Evolutionary conservation across 2,797 vertebrate species (phyloP).

Genomic region (Cichlasoma orientale): DNA sequence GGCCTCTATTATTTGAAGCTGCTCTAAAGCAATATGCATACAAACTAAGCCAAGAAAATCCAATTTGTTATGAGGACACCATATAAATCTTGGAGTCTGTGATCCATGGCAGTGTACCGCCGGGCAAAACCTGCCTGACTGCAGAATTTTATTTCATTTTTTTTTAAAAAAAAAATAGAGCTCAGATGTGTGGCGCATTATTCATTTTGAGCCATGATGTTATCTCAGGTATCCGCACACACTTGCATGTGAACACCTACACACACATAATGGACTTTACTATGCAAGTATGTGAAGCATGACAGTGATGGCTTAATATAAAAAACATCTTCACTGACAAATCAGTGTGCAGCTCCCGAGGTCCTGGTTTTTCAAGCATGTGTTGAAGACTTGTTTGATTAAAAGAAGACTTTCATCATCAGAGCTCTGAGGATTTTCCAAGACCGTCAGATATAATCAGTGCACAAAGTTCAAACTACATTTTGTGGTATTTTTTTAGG

Average conservation of each 20-base stretch:
- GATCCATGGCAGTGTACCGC: conserved; percentile 52
- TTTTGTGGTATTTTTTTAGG: neutral
- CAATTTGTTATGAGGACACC: conserved; percentile 68
- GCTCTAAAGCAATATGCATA: conserved; percentile 68
- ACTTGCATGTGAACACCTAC: neutral
- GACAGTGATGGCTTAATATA: neutral
- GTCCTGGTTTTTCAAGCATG: neutral
- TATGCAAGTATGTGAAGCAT: neutral
- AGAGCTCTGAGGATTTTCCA: neutral
- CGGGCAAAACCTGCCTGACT: conserved; percentile 37
- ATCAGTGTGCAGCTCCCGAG: neutral
- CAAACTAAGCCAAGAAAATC: conserved; percentile 70
- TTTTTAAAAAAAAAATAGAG: neutral
- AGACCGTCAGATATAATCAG: neutral
- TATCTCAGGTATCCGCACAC: neutral
- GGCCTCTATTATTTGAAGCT: conserved; percentile 51
- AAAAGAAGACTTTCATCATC: neutral
- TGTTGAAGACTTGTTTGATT: neutral
- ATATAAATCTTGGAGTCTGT: conserved; percentile 58
- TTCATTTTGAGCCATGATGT: conserved; percentile 27
- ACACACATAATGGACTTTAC: neutral
- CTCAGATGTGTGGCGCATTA: conserved; percentile 29
- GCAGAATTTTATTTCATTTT: conserved; percentile 30
- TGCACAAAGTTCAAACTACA: neutral
- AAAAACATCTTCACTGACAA: neutral